Conservation (phyloP, 2,113 vertebrate genomes). For the Chaetops frenatus region DNA sequence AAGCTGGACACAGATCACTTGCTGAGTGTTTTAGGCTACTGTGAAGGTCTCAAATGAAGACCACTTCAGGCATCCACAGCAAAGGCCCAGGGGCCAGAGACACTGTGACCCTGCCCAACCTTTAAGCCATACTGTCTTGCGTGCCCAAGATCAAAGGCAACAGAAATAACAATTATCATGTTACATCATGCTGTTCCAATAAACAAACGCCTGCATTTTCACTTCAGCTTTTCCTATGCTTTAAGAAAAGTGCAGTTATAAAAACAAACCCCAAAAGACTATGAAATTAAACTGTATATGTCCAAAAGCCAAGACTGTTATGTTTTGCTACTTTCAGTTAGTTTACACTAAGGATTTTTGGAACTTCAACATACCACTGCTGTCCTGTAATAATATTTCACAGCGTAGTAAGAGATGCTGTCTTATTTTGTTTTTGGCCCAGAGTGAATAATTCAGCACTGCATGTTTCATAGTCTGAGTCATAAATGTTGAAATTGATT, state of each 20-base stretch:
- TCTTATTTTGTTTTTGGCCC: neutral
- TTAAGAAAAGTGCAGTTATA: neutral
- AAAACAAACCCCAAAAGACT: neutral
- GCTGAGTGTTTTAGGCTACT: neutral
- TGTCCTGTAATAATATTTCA: neutral
- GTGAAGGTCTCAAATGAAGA: neutral
- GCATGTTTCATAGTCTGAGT: neutral
- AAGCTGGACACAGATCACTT: neutral
- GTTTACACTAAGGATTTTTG: neutral
- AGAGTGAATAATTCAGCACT: neutral
- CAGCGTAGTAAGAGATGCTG: neutral
- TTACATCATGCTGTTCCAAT: neutral
- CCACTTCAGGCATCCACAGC: neutral
- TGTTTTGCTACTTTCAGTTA: neutral
- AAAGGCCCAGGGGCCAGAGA: neutral
- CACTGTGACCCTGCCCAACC: neutral
- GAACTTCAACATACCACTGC: neutral
- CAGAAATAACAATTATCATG: neutral
- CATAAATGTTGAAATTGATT: conserved; percentile 24
- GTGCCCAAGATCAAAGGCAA: neutral
- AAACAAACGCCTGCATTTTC: neutral
- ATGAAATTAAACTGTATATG: neutral
- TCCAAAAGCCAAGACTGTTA: neutral
- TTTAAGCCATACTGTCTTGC: neutral
- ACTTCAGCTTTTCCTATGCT: neutral